These are phyloP conservation scores for Takifugu flavidus DNA, from an alignment of 2,113 vertebrate species.

Conservation along the genomic window DNA sequence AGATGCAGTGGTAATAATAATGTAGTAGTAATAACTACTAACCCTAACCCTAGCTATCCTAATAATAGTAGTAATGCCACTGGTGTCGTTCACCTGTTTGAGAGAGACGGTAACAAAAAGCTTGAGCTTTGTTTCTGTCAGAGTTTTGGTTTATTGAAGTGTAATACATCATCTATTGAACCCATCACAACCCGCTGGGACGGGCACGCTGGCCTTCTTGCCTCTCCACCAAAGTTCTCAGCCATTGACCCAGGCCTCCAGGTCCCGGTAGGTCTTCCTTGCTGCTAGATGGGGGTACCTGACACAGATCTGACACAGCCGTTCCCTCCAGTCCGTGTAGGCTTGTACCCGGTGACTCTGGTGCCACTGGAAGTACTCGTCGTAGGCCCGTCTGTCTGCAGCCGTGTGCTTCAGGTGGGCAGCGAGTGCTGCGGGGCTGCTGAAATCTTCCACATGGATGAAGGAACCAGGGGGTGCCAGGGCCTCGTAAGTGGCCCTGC, in stretches of 20 bases:
- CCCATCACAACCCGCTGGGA: too few species aligned
- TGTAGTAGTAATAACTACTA: too few species aligned
- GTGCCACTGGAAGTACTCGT: conserved; percentile 71
- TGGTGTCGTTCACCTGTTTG: too few species aligned
- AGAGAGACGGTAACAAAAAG: too few species aligned
- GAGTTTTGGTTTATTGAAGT: too few species aligned
- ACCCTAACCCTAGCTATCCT: too few species aligned
- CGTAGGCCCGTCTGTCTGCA: conserved; percentile 44
- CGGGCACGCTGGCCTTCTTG: too few species aligned
- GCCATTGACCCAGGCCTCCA: conserved; percentile 76
- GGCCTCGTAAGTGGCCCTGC: conserved; percentile 63
- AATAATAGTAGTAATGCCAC: too few species aligned
- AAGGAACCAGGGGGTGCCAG: conserved; percentile 73
- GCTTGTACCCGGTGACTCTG: conserved; percentile 37
- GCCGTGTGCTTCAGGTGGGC: conserved; percentile 57
- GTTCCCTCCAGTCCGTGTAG: conserved; percentile 54
- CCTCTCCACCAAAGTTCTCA: too few species aligned
- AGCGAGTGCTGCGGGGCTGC: conserved; percentile 49
- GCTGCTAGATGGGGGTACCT: conserved; percentile 63
- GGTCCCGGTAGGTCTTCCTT: conserved; percentile 66
- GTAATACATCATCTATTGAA: too few species aligned
- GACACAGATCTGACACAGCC: conserved; percentile 74
- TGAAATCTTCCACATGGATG: conserved; percentile 78
- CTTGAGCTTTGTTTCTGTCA: too few species aligned
- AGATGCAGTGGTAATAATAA: too few species aligned